phyloP scores from a whole-genome alignment of 2,797 vertebrate genomes.

The Eulemur mongoz region DNA sequence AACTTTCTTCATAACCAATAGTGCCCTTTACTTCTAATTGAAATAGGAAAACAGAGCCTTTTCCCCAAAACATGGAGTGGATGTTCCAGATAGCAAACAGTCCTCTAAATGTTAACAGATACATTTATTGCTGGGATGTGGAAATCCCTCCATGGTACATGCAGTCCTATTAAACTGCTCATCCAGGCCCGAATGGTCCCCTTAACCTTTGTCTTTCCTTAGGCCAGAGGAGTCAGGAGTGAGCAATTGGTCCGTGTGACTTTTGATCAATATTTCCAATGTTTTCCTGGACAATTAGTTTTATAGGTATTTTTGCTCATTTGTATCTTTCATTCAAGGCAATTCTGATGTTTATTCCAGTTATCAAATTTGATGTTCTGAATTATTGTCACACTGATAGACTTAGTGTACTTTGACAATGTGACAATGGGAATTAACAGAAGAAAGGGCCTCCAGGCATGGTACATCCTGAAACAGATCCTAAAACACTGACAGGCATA shows the following conservation, averaged over 20 bases:
- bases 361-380: conserved; percentile 64
- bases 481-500: neutral
- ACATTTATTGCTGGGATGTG: neutral
- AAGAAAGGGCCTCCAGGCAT: conserved; percentile 17
- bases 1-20: conserved; percentile 18
- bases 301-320: conserved; percentile 60
- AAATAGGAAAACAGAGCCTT: neutral
- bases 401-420: conserved; percentile 26
- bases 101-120: conserved; percentile 53
- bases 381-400: conserved; percentile 59
- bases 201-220: conserved; percentile 43
- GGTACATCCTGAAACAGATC: neutral
- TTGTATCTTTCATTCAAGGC: conserved; percentile 65
- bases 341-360: conserved; percentile 70
- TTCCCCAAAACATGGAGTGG: neutral
- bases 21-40: conserved; percentile 43
- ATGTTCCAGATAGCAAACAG: conserved; percentile 36
- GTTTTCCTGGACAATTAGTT: conserved; percentile 52
- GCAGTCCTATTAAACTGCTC: conserved; percentile 35
- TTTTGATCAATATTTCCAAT: conserved; percentile 53
- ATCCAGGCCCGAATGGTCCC: conserved; percentile 26
- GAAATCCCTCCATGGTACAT: conserved; percentile 17
- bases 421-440: conserved; percentile 24
- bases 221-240: neutral
- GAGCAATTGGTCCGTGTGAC: conserved; percentile 27